Evolutionary conservation across 1,140 invertebrate species (phyloP).

Genomic region (Bombus superbus): DNA sequence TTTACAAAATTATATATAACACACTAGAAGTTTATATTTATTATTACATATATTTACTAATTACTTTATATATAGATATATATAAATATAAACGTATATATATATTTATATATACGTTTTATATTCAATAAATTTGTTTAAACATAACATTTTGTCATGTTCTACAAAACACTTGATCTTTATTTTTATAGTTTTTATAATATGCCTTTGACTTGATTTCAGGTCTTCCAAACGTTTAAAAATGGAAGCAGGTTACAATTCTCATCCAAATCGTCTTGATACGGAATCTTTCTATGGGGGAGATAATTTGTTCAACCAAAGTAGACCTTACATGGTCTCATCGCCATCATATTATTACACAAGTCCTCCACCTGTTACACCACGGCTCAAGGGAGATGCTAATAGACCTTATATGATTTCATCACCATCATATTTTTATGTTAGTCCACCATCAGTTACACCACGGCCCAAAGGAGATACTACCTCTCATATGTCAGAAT

Average conservation of each 20-base stretch:
- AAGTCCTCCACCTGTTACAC: conserved; percentile 75
- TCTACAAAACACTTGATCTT: neutral
- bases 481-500: conserved; percentile 66
- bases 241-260: conserved; percentile 85
- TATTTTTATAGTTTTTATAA: conserved; percentile 9
- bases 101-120: neutral
- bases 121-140: conserved; percentile 3
- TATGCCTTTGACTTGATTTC: conserved; percentile 65
- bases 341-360: conserved; percentile 76
- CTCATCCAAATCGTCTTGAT: conserved; percentile 76
- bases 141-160: conserved; percentile 12
- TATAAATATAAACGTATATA: too few relatives aligned
- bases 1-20: neutral
- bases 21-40: neutral
- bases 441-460: conserved; percentile 76
- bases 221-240: conserved; percentile 86
- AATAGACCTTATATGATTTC: conserved; percentile 76
- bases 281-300: conserved; percentile 78
- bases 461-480: conserved; percentile 64
- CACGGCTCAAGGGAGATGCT: conserved; percentile 76
- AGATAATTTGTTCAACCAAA: conserved; percentile 80
- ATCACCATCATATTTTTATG: conserved; percentile 76
- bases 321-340: conserved; percentile 75
- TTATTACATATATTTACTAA: conserved; percentile 27
- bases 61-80: neutral